Evolutionary conservation across 2,888 invertebrate species (phyloP), one percentile per base, ranked within the genome.

Genomic region (Eulithis testata): DNA sequence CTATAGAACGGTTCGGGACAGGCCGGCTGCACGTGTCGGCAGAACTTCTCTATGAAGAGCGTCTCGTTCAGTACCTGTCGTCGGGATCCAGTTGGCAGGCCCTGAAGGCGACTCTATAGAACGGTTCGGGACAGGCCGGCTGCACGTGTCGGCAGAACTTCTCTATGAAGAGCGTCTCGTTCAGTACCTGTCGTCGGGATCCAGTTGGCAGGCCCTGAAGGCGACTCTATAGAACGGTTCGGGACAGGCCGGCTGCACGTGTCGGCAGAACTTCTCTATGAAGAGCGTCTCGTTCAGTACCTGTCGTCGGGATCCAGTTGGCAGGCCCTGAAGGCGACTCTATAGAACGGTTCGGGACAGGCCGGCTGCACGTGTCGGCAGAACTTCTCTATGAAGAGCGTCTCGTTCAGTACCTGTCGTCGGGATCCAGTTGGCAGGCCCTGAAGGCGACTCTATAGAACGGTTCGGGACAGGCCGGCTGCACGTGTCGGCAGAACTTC

Each of bases 11-110:
- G 95, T 81, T 97, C 96, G 0, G 98, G 98, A 82, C 98, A 98
- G 68, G 83, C 69, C 51, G 56, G 40, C 5, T 5, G 6, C 6
- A 9, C 31, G 60, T 62, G 56, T 11, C 76, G 72, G 83, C 98
- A 98, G 90, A 98, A 98, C 87, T 97, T 97, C 74, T 97, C 97
- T 60, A 95, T 94, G 85, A 98, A 99, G 5, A 96, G 94, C 66
- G 95, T n/a, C n/a, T n/a, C n/a, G n/a, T n/a, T n/a, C n/a, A n/a
- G 40, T 62, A 97, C 97, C 97, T 95, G 86, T 95, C 95, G 83
- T 98, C 98, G 0, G 98, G 98, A 88, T 97, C 97, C 53, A 98
- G 94, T 81, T 98, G 96, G 83, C 98, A 98, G 84, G 98, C 98
- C 36, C 97, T 92, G 86, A 98, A 98, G 47, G 98, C 98, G 72